Conservation (phyloP, 2,888 invertebrate genomes). For the Perizoma affinitatum region DNA sequence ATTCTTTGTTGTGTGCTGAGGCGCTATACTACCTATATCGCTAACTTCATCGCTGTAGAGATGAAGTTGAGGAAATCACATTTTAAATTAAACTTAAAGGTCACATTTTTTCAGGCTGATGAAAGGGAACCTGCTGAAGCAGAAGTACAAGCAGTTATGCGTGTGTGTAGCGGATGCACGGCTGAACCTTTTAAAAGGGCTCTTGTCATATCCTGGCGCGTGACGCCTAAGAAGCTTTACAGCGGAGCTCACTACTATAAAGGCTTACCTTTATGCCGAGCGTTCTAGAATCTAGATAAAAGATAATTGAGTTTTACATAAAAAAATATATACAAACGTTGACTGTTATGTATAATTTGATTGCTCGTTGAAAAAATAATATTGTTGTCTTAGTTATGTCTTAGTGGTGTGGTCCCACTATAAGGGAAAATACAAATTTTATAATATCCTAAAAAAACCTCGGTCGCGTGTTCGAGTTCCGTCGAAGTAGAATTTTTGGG, state of each 20-base stretch:
- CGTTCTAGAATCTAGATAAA: conserved; percentile 76
- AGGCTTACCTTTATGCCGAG: conserved; percentile 86
- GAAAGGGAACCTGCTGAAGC: conserved; percentile 93
- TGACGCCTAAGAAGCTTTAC: conserved; percentile 87
- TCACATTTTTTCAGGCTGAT: conserved; percentile 76
- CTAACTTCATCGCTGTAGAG: no score
- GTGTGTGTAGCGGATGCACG: conserved; percentile 89
- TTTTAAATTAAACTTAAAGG: no score
- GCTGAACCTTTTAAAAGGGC: conserved; percentile 92
- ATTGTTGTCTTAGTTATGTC: conserved; percentile 10
- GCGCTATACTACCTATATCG: no score
- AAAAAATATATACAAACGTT: conserved; percentile 3
- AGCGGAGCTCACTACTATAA: conserved; percentile 89
- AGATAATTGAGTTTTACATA: neutral
- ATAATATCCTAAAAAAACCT: no score
- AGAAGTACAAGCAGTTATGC: conserved; percentile 92
- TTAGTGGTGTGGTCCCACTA: conserved; percentile 4
- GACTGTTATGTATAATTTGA: conserved; percentile 4
- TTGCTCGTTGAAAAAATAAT: conserved; percentile 3
- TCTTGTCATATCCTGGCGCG: conserved; percentile 90
- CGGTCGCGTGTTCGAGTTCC: no score
- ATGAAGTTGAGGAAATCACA: neutral
- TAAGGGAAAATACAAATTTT: no score
- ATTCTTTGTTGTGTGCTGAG: no score
- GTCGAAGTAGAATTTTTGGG: no score